phyloP scores from a whole-genome alignment of 2,888 invertebrate genomes.

The Camptogramma bilineatum region DNA sequence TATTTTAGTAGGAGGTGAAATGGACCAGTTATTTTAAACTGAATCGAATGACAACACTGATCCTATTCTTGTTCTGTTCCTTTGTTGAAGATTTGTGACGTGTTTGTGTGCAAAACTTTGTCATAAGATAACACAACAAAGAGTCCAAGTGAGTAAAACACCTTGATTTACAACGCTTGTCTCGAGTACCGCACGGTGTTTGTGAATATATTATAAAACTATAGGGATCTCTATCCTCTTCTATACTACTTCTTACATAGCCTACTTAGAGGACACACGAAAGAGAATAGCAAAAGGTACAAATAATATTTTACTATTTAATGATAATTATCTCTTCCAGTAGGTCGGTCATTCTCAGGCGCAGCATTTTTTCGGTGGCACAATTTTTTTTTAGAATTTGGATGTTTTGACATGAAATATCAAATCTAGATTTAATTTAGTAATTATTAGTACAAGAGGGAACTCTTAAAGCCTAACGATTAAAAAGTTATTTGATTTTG shows the following conservation, averaged over 20 bases:
- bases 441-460: no score
- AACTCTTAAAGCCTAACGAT: no score
- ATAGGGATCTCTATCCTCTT: neutral
- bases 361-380: no score
- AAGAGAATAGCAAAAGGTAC: no score
- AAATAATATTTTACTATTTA: no score
- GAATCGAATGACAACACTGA: neutral
- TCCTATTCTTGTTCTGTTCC: no score
- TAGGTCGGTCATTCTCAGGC: no score
- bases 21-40: neutral
- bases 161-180: conserved; percentile 40
- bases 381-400: no score
- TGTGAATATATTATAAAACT: conserved; percentile 19
- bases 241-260: neutral
- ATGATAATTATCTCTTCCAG: no score
- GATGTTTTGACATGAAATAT: no score
- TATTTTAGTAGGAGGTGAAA: neutral
- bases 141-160: conserved; percentile 31
- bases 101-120: conserved; percentile 35
- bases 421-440: no score
- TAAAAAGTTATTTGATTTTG: no score
- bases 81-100: conserved; percentile 5
- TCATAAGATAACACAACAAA: conserved; percentile 42
- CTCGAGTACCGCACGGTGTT: conserved; percentile 27
- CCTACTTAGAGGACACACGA: neutral